A percentile compares a stretch with the other conserved stretches of the same genome.
Conservation (phyloP, 1,140 invertebrate species). For the Lethrus apterus region DNA sequence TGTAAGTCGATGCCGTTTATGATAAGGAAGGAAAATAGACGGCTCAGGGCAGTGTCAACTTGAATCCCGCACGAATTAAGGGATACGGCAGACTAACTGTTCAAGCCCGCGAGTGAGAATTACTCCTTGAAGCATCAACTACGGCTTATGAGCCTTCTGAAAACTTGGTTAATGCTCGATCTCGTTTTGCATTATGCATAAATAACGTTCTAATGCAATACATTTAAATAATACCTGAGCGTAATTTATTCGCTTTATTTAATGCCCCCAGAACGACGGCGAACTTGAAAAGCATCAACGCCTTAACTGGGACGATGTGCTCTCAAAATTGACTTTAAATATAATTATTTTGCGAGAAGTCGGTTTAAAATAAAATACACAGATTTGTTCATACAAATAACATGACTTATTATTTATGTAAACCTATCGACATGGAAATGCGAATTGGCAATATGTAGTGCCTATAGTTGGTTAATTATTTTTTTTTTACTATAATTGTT, state of each 20-base stretch:
- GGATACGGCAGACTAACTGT: conserved; percentile 15
- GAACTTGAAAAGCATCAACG: too few species aligned
- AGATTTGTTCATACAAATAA: too few species aligned
- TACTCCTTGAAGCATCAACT: conserved; percentile 17
- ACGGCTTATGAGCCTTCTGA: conserved; percentile 18
- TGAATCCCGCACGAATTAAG: conserved; percentile 16
- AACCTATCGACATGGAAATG: too few species aligned
- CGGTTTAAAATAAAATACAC: too few species aligned
- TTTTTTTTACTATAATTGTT: too few species aligned
- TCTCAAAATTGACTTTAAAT: too few species aligned
- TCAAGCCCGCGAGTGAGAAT: conserved; percentile 16
- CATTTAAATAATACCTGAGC: conserved; percentile 15
- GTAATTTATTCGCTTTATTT: conserved; percentile 8
- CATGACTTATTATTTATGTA: too few species aligned
- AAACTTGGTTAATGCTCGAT: conserved; percentile 23
- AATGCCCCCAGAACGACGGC: too few species aligned
- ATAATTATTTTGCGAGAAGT: too few species aligned
- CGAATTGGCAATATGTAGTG: too few species aligned
- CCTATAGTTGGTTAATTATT: too few species aligned
- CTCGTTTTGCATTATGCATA: conserved; percentile 27
- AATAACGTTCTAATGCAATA: conserved; percentile 24
- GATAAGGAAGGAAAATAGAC: conserved; percentile 15
- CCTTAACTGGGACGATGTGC: too few species aligned
- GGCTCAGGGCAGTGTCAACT: conserved; percentile 12
- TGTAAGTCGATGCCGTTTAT: conserved; percentile 8